A percentile compares a stretch with the other conserved stretches of the same genome.
Evolutionary conservation across 2,113 vertebrate species (phyloP).

Genomic region (Thryonomys swinderianus): DNA sequence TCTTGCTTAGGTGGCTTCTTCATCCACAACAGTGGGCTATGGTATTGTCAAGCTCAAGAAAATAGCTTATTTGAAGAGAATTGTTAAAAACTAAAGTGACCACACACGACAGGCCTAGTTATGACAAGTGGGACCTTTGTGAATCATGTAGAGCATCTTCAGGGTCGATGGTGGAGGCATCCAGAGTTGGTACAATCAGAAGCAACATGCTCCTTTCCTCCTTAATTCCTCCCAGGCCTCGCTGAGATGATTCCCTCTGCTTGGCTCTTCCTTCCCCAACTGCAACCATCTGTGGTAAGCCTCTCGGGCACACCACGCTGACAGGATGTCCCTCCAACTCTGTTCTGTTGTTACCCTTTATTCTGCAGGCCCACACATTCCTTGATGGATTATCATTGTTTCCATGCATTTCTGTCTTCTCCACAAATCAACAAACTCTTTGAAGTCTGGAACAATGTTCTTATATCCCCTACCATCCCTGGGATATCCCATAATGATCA

Average conservation of each 20-base stretch:
- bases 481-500: not conserved
- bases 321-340: not conserved
- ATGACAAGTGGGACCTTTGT: not conserved
- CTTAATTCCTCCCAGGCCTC: not conserved
- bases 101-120: not conserved
- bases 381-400: not conserved
- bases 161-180: too few species aligned
- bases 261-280: not conserved
- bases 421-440: not conserved
- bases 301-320: not conserved
- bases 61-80: not conserved
- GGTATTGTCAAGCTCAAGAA: not conserved
- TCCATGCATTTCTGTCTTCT: not conserved
- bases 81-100: not conserved
- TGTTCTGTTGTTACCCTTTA: not conserved
- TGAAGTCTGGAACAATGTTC: not conserved
- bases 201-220: not conserved
- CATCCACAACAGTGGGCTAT: not conserved
- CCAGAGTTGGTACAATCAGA: not conserved
- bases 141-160: not conserved
- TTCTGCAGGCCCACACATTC: not conserved
- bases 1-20: not conserved
- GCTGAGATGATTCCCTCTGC: not conserved
- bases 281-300: not conserved
- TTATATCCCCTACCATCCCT: not conserved